These are phyloP conservation scores for Thymelicus sylvestris DNA, from an alignment of 2,888 invertebrate genomes.

Conservation along the genomic window DNA sequence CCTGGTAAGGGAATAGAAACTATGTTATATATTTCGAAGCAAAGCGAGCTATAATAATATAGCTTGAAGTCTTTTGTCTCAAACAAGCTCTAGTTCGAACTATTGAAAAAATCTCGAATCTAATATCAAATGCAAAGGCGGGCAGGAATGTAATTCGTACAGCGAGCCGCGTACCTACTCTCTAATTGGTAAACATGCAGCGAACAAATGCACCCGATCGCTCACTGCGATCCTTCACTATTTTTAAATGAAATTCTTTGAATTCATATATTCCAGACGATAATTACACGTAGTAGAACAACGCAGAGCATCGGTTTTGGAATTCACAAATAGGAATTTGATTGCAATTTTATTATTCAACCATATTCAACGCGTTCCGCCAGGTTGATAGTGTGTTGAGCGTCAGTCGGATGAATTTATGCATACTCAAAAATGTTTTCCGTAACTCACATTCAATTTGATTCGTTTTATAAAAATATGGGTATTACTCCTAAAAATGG, in stretches of 20 bases:
- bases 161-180: slow-evolving; percentile 47
- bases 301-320: slow-evolving; percentile 57
- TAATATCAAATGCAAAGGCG: slow-evolving; percentile 61
- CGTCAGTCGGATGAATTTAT: slow-evolving; percentile 51
- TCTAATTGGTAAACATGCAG: slow-evolving; percentile 76
- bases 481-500: not conserved
- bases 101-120: slow-evolving; percentile 58
- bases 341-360: slow-evolving; percentile 74
- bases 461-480: slow-evolving; percentile 23
- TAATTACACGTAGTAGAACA: slow-evolving; percentile 62
- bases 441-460: slow-evolving; percentile 38
- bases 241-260: slow-evolving; percentile 80
- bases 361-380: slow-evolving; percentile 58
- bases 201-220: slow-evolving; percentile 62
- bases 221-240: slow-evolving; percentile 58
- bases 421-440: slow-evolving; percentile 56
- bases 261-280: slow-evolving; percentile 69
- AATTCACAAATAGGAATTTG: slow-evolving; percentile 69
- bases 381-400: slow-evolving; percentile 43
- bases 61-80: not conserved
- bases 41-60: too few species aligned
- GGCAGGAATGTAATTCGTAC: slow-evolving; percentile 52
- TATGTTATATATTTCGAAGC: too few species aligned
- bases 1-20: too few species aligned
- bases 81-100: slow-evolving; percentile 27